Conservation (phyloP, 1,140 invertebrate species). For the Leptinotarsa undecemlineata region DNA sequence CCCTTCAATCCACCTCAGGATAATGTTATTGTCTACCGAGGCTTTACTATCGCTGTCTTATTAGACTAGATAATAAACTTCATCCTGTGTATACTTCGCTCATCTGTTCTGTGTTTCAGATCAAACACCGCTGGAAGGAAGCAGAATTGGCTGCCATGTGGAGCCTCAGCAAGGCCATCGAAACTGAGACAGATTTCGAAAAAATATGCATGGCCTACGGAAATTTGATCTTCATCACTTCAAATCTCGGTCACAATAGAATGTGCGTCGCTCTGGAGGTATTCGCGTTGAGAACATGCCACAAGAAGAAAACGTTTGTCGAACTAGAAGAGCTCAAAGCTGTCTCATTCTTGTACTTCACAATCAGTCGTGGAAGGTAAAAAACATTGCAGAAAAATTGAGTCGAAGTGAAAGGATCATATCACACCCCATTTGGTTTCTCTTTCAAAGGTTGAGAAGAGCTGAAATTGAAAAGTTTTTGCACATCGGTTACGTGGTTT, state of each 20-base stretch:
- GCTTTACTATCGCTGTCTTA: too few species aligned
- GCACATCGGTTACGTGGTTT: slow-evolving; percentile 55
- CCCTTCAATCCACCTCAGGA: too few species aligned
- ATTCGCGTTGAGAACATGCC: slow-evolving; percentile 55
- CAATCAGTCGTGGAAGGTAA: slow-evolving; percentile 58
- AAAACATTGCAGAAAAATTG: background rate
- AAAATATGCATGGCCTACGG: slow-evolving; percentile 59
- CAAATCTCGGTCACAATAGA: slow-evolving; percentile 41
- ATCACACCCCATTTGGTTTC: background rate
- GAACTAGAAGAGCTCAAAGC: slow-evolving; percentile 57
- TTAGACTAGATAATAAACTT: too few species aligned
- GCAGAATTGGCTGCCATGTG: slow-evolving; percentile 62
- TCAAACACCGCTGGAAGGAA: slow-evolving; percentile 51
- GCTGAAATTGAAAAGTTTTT: slow-evolving; percentile 52
- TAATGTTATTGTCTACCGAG: too few species aligned
- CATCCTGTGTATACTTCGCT: too few species aligned
- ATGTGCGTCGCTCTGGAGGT: slow-evolving; percentile 49
- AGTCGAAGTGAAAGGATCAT: too few species aligned
- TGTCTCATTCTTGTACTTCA: slow-evolving; percentile 56
- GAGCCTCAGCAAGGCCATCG: slow-evolving; percentile 58
- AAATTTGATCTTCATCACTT: slow-evolving; percentile 57
- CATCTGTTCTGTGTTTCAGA: slow-evolving; percentile 15
- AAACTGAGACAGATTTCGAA: slow-evolving; percentile 58
- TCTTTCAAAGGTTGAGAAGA: slow-evolving; percentile 44
- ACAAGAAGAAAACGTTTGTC: slow-evolving; percentile 49